These are phyloP conservation scores for Periphyllus acericola DNA, from an alignment of 2,888 invertebrate species.

Conservation along the genomic window DNA sequence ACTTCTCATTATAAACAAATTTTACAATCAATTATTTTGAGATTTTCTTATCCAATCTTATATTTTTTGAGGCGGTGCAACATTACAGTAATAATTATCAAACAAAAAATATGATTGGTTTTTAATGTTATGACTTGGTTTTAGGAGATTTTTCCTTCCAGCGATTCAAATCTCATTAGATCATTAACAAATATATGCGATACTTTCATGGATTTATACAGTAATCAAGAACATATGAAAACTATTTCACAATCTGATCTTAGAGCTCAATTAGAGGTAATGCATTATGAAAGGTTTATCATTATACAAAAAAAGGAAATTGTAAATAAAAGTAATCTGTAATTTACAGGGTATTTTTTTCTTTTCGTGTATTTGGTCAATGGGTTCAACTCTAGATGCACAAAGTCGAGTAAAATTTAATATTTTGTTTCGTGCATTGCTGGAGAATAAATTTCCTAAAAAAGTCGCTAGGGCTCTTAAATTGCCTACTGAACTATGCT, in stretches of 20 bases:
- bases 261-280: slow-evolving; percentile 85
- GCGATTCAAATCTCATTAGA: slow-evolving; percentile 84
- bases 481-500: slow-evolving; percentile 70
- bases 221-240: slow-evolving; percentile 78
- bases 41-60: slow-evolving; percentile 84
- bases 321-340: neutral
- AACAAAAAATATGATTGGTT: neutral
- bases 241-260: slow-evolving; percentile 80
- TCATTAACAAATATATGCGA: slow-evolving; percentile 88
- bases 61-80: slow-evolving; percentile 71
- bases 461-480: slow-evolving; percentile 70
- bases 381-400: slow-evolving; percentile 84
- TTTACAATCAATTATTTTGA: slow-evolving; percentile 77
- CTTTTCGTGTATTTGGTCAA: slow-evolving; percentile 91
- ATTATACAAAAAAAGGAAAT: neutral
- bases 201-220: slow-evolving; percentile 86
- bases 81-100: slow-evolving; percentile 37
- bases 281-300: no score
- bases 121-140: neutral
- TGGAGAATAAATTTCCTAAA: slow-evolving; percentile 84
- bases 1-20: slow-evolving; percentile 77
- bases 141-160: slow-evolving; percentile 78
- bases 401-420: slow-evolving; percentile 81
- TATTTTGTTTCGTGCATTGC: slow-evolving; percentile 77
- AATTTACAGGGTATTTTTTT: slow-evolving; percentile 84